Evolutionary conservation across 2,113 vertebrate genomes (phyloP), one percentile per base, ranked within the genome.

Genomic region (Acinonyx jubatus): DNA sequence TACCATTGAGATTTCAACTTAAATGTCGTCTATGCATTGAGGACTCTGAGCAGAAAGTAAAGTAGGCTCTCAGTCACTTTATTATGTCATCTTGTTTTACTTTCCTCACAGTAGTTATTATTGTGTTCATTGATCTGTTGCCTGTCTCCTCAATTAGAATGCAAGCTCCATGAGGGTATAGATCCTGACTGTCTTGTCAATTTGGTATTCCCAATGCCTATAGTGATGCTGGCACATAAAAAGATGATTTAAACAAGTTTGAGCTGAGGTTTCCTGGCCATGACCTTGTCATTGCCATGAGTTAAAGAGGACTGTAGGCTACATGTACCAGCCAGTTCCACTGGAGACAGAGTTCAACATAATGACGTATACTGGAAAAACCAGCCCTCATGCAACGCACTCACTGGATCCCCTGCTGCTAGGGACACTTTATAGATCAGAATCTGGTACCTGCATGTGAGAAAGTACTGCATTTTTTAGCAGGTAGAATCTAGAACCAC

Each of bases 201-300:
- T 52, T 23, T 81, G 41, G 12, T 87, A 38, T 38, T 57, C 9
- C 73, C 21, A 18, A 15, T 6, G 27, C 66, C 83, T 57, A 82
- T 33, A 87, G 71, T 18, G 63, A 81, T 48, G 19, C 31, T 41
- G 87, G 66, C 18, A 93, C 36, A 50, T 27, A 65, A 48, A 85
- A 66, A 81, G 92, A n/a, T 66, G 14, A 88, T 83, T 57, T 38
- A 91, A 71, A 71, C 69, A 85, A 74, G 27, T 88, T 31, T 65
- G 63, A 89, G 83, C 50, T 84, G 31, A 79, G 31, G 87, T 71
- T 92, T 94, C 81, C 78, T 97, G 84, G 48, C 52, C 31, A 82
- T 23, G 41, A 68, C 27, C 79, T 84, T 79, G 18, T 92, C 79
- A 66, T 66, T 57, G 12, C 52, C 11, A 18, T 16, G 7, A 29